Evolutionary conservation across 2,888 invertebrate species (phyloP).

Genomic region (Drepanosiphum platanoidis): DNA sequence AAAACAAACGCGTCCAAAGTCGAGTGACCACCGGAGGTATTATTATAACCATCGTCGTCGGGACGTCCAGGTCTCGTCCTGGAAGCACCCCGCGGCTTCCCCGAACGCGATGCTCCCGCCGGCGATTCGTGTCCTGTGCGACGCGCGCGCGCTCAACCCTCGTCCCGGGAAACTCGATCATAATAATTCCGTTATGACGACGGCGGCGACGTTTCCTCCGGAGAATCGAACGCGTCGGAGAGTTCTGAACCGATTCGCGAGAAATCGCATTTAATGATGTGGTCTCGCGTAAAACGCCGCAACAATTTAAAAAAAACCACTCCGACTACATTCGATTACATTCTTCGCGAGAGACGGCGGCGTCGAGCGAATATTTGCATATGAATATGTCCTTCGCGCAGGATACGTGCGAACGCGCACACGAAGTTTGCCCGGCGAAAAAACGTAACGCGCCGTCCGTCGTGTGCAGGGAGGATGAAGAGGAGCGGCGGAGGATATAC

Average conservation of each 20-base stretch:
- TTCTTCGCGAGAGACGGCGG: neutral
- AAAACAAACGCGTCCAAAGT: too few species aligned
- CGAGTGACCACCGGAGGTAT: too few species aligned
- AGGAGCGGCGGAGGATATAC: neutral
- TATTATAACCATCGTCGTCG: too few species aligned
- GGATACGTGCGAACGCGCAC: neutral
- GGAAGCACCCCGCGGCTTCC: too few species aligned
- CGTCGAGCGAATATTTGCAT: constrained; percentile 18
- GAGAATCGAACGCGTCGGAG: neutral
- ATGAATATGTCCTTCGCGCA: neutral
- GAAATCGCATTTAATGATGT: neutral
- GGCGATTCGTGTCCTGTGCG: neutral
- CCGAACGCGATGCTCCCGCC: neutral
- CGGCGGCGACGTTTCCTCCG: neutral
- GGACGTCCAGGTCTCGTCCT: too few species aligned
- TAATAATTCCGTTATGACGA: neutral
- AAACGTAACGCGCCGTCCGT: too few species aligned
- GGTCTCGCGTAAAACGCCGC: neutral
- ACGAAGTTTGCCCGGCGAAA: neutral
- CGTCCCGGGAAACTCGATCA: neutral
- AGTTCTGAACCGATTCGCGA: neutral
- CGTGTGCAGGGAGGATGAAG: too few species aligned
- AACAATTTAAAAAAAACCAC: neutral
- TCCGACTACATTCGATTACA: neutral
- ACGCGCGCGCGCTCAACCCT: neutral